Evolutionary conservation across 2,888 invertebrate species (phyloP).

Genomic region (Zaprionus lineosus): DNA sequence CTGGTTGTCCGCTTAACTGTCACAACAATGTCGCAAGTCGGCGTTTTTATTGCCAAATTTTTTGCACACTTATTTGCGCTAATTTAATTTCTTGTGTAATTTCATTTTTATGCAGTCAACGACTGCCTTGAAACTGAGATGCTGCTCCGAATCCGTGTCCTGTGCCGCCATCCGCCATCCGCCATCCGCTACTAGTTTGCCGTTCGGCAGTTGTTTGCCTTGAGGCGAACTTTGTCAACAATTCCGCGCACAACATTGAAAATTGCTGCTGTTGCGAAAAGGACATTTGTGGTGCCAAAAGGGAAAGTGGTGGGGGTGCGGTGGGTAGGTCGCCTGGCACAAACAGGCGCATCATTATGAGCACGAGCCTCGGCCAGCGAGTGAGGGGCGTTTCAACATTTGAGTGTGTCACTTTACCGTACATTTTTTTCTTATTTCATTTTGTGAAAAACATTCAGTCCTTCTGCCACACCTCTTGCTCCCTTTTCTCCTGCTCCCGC

Average conservation of each 20-base stretch:
- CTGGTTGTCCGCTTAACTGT: constrained; percentile 52
- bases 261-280: constrained; percentile 64
- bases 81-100: constrained; percentile 76
- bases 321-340: constrained; percentile 15
- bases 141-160: constrained; percentile 3
- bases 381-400: constrained; percentile 50
- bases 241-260: constrained; percentile 73
- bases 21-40: constrained; percentile 66
- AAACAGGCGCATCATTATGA: constrained; percentile 67
- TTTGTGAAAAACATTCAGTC: constrained; percentile 12
- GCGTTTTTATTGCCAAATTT: constrained; percentile 45
- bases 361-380: constrained; percentile 21
- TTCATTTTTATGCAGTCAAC: constrained; percentile 72
- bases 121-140: constrained; percentile 69
- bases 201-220: constrained; percentile 60
- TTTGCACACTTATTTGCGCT: constrained; percentile 69
- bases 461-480: background rate
- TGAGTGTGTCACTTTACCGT: constrained; percentile 60
- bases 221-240: constrained; percentile 77
- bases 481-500: background rate
- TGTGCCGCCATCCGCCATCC: background rate
- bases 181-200: background rate
- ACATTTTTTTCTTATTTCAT: constrained; percentile 24
- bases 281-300: constrained; percentile 29
- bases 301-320: background rate